These are phyloP conservation scores for Calameuta pallipes DNA, from an alignment of 2,888 invertebrate genomes.

Conservation along the genomic window DNA sequence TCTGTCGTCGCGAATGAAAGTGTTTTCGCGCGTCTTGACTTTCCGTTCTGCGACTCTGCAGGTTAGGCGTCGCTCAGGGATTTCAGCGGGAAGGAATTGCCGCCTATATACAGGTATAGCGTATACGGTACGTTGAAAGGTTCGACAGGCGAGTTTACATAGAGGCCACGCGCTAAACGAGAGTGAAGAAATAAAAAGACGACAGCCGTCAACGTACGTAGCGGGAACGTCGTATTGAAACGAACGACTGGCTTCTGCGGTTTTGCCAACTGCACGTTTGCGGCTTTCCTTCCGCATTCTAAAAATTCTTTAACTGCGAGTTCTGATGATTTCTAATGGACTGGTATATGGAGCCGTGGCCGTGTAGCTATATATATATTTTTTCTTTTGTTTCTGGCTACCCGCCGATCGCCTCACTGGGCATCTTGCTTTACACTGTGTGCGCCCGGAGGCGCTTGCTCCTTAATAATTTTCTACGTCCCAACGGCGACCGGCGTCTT, in stretches of 20 bases:
- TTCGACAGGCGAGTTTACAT: neutral
- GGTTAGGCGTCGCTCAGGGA: neutral
- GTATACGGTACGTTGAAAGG: neutral
- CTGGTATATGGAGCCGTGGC: conserved; percentile 18
- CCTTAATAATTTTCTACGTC: conserved; percentile 4
- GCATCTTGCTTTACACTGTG: neutral
- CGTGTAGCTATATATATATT: conserved; percentile 10
- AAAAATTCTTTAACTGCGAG: conserved; percentile 49
- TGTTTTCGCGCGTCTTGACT: neutral
- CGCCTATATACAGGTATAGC: neutral
- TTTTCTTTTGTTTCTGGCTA: conserved; percentile 29
- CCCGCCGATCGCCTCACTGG: neutral
- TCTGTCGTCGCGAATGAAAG: neutral
- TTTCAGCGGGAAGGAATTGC: neutral
- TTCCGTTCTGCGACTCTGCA: neutral
- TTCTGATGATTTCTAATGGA: conserved; percentile 50
- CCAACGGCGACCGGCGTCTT: conserved; percentile 3
- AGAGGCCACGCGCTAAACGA: conserved; percentile 21
- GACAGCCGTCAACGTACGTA: conserved; percentile 36
- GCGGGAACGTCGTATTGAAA: conserved; percentile 37
- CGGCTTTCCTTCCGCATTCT: conserved; percentile 61
- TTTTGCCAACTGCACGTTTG: conserved; percentile 53
- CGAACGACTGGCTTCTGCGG: conserved; percentile 50
- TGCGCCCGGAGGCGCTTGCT: neutral
- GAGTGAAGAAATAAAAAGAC: conserved; percentile 31